Percentiles rank a stretch among this genome's conserved stretches.
These are phyloP conservation scores for Yponomeuta malinellus DNA, from an alignment of 2,888 invertebrate species.

Conservation along the genomic window DNA sequence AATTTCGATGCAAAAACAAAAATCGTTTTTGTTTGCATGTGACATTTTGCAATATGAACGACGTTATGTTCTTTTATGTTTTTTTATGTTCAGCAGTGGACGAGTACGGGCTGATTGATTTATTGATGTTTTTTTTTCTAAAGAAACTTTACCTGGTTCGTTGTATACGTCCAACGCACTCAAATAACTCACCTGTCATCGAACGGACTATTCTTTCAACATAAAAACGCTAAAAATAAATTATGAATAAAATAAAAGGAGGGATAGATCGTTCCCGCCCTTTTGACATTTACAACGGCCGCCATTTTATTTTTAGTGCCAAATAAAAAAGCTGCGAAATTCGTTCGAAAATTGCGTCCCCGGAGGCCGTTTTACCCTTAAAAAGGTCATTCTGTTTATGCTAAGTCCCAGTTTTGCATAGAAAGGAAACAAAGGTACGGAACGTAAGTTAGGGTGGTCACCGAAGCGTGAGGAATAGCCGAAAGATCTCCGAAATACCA, in stretches of 20 bases:
- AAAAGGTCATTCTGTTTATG: background rate
- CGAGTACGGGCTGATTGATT: too few species aligned
- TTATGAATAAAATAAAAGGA: background rate
- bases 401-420: background rate
- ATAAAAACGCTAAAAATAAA: background rate
- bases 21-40: too few species aligned
- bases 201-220: background rate
- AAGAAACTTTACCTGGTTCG: too few species aligned
- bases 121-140: too few species aligned
- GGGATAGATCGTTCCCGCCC: conserved; percentile 2
- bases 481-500: background rate
- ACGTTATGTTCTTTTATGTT: too few species aligned
- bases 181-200: background rate
- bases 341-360: background rate
- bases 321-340: background rate
- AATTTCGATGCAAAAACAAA: too few species aligned
- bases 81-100: too few species aligned
- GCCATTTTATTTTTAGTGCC: conserved; percentile 8
- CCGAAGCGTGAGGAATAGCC: background rate
- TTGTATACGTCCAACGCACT: too few species aligned
- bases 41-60: too few species aligned
- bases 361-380: background rate
- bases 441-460: background rate
- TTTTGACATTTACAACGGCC: conserved; percentile 18
- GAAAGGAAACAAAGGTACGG: background rate